These are phyloP conservation scores for Pristis pectinata DNA, from an alignment of 2,797 vertebrate species.

Conservation along the genomic window DNA sequence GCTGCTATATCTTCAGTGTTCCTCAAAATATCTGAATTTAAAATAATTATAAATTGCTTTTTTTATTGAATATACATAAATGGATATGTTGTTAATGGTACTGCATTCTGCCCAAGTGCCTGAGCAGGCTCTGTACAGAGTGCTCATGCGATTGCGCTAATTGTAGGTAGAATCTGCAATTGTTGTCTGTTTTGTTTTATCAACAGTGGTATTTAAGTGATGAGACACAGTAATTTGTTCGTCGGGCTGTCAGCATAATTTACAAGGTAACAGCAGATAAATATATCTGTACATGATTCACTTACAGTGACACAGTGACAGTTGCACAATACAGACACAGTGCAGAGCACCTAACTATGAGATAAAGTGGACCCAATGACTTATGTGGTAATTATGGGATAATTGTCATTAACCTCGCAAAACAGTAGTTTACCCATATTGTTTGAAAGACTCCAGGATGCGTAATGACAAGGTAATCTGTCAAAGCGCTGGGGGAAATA, in stretches of 20 bases:
- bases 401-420: conserved; percentile 99
- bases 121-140: conserved; percentile 44
- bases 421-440: conserved; percentile 98
- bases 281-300: conserved; percentile 75
- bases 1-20: not conserved
- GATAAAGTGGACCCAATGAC: conserved; percentile 89
- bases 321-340: conserved; percentile 69
- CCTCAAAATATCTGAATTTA: not conserved
- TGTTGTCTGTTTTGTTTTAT: conserved; percentile 64
- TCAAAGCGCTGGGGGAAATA: conserved; percentile 94
- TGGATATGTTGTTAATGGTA: not conserved
- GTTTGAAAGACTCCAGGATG: conserved; percentile 97
- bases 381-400: conserved; percentile 97
- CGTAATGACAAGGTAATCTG: conserved; percentile 99
- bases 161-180: conserved; percentile 51
- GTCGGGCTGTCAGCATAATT: conserved; percentile 74
- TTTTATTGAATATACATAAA: too few species aligned
- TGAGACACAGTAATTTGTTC: conserved; percentile 82
- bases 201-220: conserved; percentile 70
- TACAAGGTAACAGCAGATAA: conserved; percentile 76
- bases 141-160: conserved; percentile 68
- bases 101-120: not conserved
- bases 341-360: conserved; percentile 63
- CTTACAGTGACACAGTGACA: conserved; percentile 73
- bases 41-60: not conserved